Base-by-base conservation (phyloP, 1,140 invertebrate species). In the Drosophila virilis region DNA sequence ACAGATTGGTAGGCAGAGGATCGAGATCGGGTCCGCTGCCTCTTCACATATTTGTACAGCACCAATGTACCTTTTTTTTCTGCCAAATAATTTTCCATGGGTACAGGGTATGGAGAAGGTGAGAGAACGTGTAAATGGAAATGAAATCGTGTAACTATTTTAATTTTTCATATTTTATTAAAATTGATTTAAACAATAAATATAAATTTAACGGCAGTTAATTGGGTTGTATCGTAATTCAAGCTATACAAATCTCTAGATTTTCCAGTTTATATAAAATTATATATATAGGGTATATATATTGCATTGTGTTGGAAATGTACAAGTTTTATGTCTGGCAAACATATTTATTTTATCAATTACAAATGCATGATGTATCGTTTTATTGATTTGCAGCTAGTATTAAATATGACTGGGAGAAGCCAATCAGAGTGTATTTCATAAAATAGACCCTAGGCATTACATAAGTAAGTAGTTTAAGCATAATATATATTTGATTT, bases 101-200 rank as follows among this genome's bases (percentile, higher is more conserved):
- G 22, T 28, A 28, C 22, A 28, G 22, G 22, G 22, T 28, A 28
- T 28, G 4, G 4, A 28, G 22, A 28, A 28, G 22, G 22, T 28
- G 22, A 28, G 22, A 28, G 22, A 8, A 8, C 37, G 40, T 55
- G 15, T 35, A 28, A 69, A n/a, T 61, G 10, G n/a, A 35, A 64
- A 60, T 38, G 7, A 57, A 51, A 51, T 28, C 10, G 8, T 65
- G 28, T 1, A 13, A 64, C 28, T 57, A 62, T 40, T 78, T 78
- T 64, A 40, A 57, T 65, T 55, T 78, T 75, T 64, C 33, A 72
- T 48, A 65, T 71, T 78, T 78, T 78, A 76, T 78, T 78, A 65
- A 67, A 71, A 71, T 78, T 78, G 60, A 75, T 75, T 78, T 78
- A 72, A 71, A 66, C 46, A 71, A 76, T 78, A 75, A 75, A 71